phyloP scores from a whole-genome alignment of 2,888 invertebrate species.

The Augiades crinisus region DNA sequence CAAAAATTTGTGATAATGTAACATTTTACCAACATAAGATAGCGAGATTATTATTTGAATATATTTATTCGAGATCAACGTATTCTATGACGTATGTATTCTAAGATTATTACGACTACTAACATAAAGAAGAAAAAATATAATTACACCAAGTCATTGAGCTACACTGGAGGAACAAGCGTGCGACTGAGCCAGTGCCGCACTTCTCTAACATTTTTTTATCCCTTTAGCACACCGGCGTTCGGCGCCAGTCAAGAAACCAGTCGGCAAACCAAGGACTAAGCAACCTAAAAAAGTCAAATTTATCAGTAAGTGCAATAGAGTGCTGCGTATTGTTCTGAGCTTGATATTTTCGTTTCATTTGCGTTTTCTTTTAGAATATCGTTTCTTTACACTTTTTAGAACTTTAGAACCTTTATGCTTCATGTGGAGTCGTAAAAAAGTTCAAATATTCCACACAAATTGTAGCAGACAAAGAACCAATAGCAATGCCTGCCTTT shows the following conservation, averaged over 20 bases:
- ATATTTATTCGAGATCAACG: too few species aligned
- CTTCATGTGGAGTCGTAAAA: not conserved
- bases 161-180: constrained; percentile 24
- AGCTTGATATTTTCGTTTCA: not conserved
- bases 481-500: constrained; percentile 9
- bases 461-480: constrained; percentile 3
- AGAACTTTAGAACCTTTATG: too few species aligned
- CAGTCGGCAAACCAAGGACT: constrained; percentile 89
- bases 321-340: constrained; percentile 5
- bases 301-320: constrained; percentile 91
- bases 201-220: constrained; percentile 11
- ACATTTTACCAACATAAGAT: too few species aligned
- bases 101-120: too few species aligned
- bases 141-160: constrained; percentile 16
- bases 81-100: too few species aligned
- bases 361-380: not conserved
- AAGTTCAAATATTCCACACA: not conserved
- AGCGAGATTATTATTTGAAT: too few species aligned
- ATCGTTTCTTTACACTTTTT: not conserved
- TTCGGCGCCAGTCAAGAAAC: constrained; percentile 89
- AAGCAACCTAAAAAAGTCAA: constrained; percentile 95
- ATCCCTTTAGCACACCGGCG: constrained; percentile 67
- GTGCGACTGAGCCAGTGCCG: constrained; percentile 20
- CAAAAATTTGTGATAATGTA: too few species aligned
- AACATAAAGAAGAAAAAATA: too few species aligned